phyloP scores from a whole-genome alignment of 2,113 vertebrate species.

The Lipophrys pholis region DNA sequence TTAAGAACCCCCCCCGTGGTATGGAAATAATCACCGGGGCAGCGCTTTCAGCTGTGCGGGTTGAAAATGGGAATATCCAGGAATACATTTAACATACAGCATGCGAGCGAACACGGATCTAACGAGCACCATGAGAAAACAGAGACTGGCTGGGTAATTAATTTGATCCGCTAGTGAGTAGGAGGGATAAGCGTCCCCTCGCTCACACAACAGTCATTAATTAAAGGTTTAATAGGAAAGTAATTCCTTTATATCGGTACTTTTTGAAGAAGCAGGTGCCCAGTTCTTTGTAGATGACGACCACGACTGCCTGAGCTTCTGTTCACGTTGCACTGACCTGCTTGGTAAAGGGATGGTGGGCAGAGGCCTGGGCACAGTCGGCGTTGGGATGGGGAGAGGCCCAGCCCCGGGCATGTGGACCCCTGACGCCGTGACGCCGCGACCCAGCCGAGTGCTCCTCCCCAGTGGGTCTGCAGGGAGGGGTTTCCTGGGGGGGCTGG shows the following conservation, averaged over 20 bases:
- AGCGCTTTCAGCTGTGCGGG: background rate
- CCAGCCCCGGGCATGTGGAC: slow-evolving; percentile 33
- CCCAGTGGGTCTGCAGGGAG: slow-evolving; percentile 89
- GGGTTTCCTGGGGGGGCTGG: slow-evolving; percentile 91
- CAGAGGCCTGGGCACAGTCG: slow-evolving; percentile 69
- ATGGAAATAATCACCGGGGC: background rate
- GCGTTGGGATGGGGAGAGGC: slow-evolving; percentile 48
- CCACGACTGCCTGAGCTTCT: background rate
- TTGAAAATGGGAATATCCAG: background rate
- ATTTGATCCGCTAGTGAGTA: background rate
- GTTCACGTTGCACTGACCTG: slow-evolving; percentile 80
- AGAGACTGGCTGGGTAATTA: background rate
- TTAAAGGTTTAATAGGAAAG: background rate
- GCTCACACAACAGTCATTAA: background rate
- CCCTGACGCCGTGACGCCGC: slow-evolving; percentile 12
- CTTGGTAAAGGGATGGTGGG: slow-evolving; percentile 75
- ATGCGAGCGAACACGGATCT: background rate
- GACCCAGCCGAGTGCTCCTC: slow-evolving; percentile 69
- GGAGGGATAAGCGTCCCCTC: background rate
- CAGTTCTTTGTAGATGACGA: no score
- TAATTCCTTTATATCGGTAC: no score
- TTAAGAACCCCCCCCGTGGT: background rate
- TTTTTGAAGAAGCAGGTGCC: background rate
- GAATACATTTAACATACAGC: background rate
- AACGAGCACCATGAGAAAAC: background rate